These are phyloP conservation scores for Bolborhynchus lineola DNA, from an alignment of 2,113 vertebrate species.

Conservation along the genomic window DNA sequence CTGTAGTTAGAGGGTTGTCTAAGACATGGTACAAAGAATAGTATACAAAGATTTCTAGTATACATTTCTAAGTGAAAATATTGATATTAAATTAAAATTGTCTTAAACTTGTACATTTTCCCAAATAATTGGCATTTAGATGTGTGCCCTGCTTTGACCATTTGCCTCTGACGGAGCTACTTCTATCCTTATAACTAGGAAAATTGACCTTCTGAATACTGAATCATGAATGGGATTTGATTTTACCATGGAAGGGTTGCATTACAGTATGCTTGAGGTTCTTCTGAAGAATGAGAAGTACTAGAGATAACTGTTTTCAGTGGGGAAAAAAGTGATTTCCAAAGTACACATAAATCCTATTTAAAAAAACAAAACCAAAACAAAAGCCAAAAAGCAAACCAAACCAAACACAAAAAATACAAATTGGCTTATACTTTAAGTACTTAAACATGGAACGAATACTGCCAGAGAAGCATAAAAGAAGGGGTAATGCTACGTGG, in stretches of 20 bases:
- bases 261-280: background rate
- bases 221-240: background rate
- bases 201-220: background rate
- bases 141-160: fast-evolving
- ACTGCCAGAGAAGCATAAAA: background rate
- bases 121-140: background rate
- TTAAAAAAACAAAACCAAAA: background rate
- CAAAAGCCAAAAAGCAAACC: background rate
- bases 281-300: background rate
- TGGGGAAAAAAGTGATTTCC: background rate
- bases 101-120: background rate
- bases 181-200: background rate
- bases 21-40: background rate
- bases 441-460: background rate
- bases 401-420: background rate
- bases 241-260: background rate
- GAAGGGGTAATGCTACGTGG: fast-evolving
- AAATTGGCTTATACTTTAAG: background rate
- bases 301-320: background rate
- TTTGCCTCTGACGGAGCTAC: background rate
- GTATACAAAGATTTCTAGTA: background rate
- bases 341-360: background rate
- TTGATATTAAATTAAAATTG: background rate
- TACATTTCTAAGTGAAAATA: background rate
- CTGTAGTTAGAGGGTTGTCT: background rate